These are phyloP conservation scores for Genyomyrus donnyi DNA, from an alignment of 2,113 vertebrate genomes.

Conservation along the genomic window DNA sequence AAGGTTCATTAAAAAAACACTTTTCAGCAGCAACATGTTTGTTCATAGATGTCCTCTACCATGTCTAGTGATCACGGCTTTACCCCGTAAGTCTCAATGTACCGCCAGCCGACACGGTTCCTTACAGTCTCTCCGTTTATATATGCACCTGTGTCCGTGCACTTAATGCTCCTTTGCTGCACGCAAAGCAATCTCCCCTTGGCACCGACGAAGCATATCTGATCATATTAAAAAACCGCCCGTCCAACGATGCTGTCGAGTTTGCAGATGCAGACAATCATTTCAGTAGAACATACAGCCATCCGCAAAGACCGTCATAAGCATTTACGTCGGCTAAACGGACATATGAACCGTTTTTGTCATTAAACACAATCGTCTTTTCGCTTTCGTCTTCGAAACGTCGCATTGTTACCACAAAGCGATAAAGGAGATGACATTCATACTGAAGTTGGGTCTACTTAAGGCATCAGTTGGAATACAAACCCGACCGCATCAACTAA, in stretches of 20 bases:
- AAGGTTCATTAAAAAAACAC: not conserved
- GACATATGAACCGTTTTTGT: not conserved
- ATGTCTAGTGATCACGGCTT: not conserved
- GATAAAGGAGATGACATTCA: not conserved
- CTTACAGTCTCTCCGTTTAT: not conserved
- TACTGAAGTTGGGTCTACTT: not conserved
- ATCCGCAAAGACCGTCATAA: not conserved
- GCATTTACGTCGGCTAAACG: not conserved
- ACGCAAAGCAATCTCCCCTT: not conserved
- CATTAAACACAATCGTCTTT: not conserved
- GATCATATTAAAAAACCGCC: not conserved
- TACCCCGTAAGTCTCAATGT: not conserved
- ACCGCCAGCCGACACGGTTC: not conserved
- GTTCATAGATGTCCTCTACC: not conserved
- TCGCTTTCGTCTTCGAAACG: not conserved
- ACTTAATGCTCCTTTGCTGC: not conserved
- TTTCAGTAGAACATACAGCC: not conserved
- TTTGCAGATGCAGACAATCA: not conserved
- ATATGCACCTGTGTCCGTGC: not conserved
- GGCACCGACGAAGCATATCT: not conserved
- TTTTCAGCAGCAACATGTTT: not conserved
- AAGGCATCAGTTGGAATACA: not conserved
- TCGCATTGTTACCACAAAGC: not conserved
- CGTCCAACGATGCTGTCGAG: not conserved
- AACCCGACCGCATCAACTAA: not conserved